Evolutionary conservation across 2,888 invertebrate genomes (phyloP).

Genomic region (Mesochorus sp.): DNA sequence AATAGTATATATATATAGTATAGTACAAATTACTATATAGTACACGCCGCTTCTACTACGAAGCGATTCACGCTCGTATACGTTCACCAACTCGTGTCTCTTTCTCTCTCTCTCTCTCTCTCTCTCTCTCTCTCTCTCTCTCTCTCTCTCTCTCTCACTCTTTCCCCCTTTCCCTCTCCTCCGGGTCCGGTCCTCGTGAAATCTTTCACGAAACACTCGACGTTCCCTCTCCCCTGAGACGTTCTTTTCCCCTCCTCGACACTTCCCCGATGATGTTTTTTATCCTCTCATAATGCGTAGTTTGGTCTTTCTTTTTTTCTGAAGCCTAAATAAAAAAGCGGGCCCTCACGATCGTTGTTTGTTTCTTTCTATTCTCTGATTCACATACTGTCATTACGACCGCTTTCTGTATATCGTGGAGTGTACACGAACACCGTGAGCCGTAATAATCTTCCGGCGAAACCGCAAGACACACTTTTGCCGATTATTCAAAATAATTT

Average conservation of each 20-base stretch:
- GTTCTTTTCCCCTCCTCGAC: constrained; percentile 1
- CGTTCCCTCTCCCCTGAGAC: not conserved
- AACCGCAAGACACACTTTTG: not conserved
- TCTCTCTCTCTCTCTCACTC: constrained; percentile 6
- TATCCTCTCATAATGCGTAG: constrained; percentile 24
- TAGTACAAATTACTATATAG: constrained; percentile 45
- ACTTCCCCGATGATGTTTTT: constrained; percentile 24
- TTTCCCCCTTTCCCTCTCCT: not conserved
- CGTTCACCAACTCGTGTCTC: constrained; percentile 39
- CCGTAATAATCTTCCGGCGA: constrained; percentile 5
- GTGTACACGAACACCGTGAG: not conserved
- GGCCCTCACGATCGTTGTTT: not conserved
- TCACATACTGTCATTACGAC: not conserved
- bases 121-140: constrained; percentile 11
- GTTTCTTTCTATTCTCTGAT: not conserved
- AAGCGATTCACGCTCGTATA: constrained; percentile 49
- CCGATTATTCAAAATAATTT: not conserved
- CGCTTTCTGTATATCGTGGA: not conserved
- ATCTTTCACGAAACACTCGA: constrained; percentile 43
- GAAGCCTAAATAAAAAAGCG: not conserved
- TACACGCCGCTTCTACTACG: constrained; percentile 51
- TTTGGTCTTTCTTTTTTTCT: constrained; percentile 11
- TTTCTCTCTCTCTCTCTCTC: constrained; percentile 8
- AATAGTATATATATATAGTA: not conserved
- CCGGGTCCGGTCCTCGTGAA: constrained; percentile 48